Evolutionary conservation across 2,797 vertebrate genomes (phyloP).

Genomic region (Toxotes lorentzi): DNA sequence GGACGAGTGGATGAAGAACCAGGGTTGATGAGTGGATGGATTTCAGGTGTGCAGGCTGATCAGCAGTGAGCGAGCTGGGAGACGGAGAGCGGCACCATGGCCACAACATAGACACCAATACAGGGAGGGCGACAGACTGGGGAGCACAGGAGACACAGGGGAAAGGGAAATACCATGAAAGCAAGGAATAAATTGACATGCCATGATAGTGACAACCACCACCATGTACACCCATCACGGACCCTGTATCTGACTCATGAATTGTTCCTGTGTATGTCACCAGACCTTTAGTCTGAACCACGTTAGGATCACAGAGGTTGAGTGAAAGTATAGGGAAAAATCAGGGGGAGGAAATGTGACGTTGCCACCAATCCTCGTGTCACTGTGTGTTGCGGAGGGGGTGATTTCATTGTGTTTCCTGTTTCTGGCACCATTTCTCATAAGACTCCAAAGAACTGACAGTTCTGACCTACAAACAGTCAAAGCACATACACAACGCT

Average conservation of each 20-base stretch:
- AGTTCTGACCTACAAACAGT: slow-evolving; percentile 11
- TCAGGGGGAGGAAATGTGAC: slow-evolving; percentile 18
- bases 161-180: too few relatives aligned
- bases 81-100: too few relatives aligned
- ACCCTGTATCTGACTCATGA: not conserved
- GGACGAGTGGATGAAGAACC: too few relatives aligned
- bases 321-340: slow-evolving; percentile 22
- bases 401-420: slow-evolving; percentile 65
- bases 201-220: too few relatives aligned
- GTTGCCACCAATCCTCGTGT: not conserved
- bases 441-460: slow-evolving; percentile 41
- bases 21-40: too few relatives aligned
- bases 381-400: not conserved
- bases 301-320: not conserved
- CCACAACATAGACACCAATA: too few relatives aligned
- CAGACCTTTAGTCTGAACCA: not conserved
- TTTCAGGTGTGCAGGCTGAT: too few relatives aligned
- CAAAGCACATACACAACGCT: not conserved
- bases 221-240: not conserved
- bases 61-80: too few relatives aligned
- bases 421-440: slow-evolving; percentile 54
- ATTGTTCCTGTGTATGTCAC: not conserved
- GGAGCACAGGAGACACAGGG: too few relatives aligned
- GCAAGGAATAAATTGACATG: too few relatives aligned
- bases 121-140: too few relatives aligned